A percentile compares a stretch with the other conserved stretches of the same genome.
Evolutionary conservation across 53 echinoderm and acorn worm species (phyloP).

Genomic region (Actinopyga echinites): DNA sequence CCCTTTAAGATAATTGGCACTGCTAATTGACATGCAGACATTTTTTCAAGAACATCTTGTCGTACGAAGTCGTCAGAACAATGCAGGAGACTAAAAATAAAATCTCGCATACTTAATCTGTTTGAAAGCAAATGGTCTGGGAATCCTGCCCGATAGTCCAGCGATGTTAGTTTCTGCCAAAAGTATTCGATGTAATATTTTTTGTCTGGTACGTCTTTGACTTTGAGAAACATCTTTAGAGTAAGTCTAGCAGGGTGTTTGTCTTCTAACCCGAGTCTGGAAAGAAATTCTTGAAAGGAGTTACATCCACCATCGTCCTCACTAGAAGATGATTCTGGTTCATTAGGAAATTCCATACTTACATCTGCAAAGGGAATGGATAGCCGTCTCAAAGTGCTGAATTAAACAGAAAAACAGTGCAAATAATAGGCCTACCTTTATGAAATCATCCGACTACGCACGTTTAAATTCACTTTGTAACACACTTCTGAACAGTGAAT

Average conservation of each 20-base stretch:
- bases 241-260: background rate
- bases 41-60: constrained; percentile 21
- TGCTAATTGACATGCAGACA: constrained; percentile 26
- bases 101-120: constrained; percentile 26
- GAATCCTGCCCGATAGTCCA: constrained; percentile 12
- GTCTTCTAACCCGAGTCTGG: background rate
- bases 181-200: background rate
- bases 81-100: constrained; percentile 4
- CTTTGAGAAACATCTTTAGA: constrained; percentile 1
- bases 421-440: no score
- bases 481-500: no score
- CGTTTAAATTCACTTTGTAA: no score
- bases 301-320: background rate
- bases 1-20: background rate
- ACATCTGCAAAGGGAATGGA: background rate
- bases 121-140: background rate
- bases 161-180: constrained; percentile 26
- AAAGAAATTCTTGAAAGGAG: constrained; percentile 13
- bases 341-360: background rate
- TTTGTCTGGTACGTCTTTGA: background rate
- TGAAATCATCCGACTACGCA: no score
- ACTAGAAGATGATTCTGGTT: background rate
- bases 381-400: no score
- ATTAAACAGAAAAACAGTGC: no score
- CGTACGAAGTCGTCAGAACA: constrained; percentile 21